These are phyloP conservation scores for Telmatochromis bifrenatus DNA, from an alignment of 2,113 vertebrate species.

Conservation along the genomic window DNA sequence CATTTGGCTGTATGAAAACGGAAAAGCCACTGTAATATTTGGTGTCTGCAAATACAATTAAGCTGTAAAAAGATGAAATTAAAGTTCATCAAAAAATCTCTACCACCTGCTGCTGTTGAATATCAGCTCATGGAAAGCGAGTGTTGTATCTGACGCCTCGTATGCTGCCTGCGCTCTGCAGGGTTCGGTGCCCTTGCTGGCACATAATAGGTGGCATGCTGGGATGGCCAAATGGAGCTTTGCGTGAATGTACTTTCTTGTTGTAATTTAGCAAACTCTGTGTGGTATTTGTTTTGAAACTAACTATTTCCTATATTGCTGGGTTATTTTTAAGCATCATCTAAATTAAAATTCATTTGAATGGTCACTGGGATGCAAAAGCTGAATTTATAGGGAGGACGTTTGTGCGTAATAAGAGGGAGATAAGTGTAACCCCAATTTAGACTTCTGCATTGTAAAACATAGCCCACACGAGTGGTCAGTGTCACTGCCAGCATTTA, in stretches of 20 bases:
- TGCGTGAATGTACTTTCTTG: not conserved
- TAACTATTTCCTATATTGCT: not conserved
- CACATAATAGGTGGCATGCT: not conserved
- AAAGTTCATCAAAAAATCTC: not conserved
- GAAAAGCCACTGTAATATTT: not conserved
- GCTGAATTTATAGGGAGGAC: not conserved
- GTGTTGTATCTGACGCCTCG: not conserved
- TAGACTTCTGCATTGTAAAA: not conserved
- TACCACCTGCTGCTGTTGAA: not conserved
- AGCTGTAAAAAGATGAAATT: not conserved
- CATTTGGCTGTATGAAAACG: not conserved
- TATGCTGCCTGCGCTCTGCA: not conserved
- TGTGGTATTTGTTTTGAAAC: not conserved
- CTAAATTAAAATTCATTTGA: not conserved
- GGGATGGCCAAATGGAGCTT: not conserved
- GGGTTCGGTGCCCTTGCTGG: not conserved
- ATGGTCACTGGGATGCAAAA: not conserved
- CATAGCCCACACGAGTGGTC: not conserved
- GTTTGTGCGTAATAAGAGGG: rapidly evolving
- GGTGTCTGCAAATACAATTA: not conserved
- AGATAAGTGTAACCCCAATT: not conserved
- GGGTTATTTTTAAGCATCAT: not conserved
- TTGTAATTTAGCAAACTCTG: not conserved
- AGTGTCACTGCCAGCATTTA: not conserved
- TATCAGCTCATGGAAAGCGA: not conserved